These are phyloP conservation scores for Carterocephalus palaemon DNA, from an alignment of 2,888 invertebrate genomes.

Conservation along the genomic window DNA sequence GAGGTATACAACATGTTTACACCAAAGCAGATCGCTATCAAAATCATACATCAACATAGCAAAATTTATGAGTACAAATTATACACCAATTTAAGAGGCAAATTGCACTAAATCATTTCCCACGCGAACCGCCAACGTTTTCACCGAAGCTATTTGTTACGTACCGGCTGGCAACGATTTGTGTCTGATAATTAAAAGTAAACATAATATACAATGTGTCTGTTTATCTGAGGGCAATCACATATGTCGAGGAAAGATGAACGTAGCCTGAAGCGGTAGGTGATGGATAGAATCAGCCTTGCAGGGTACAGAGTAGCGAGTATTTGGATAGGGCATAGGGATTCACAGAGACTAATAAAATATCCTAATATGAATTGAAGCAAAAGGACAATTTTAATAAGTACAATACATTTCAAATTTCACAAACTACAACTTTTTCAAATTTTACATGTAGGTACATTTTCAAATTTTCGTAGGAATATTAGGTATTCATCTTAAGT, in stretches of 20 bases:
- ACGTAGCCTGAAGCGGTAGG: conserved; percentile 55
- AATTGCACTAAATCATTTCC: conserved; percentile 53
- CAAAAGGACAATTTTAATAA: no score
- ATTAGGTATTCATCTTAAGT: no score
- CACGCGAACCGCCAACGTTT: conserved; percentile 48
- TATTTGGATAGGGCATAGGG: no score
- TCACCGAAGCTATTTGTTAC: conserved; percentile 29
- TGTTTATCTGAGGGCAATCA: conserved; percentile 50
- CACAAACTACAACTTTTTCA: no score
- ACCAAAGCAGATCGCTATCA: conserved; percentile 3
- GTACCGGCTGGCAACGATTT: conserved; percentile 37
- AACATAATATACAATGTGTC: conserved; percentile 54
- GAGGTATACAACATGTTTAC: no score
- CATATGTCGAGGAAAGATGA: conserved; percentile 61
- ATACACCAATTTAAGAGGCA: conserved; percentile 24
- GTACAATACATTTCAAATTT: no score
- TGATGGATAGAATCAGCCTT: conserved; percentile 63
- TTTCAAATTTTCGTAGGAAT: no score
- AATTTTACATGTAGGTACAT: no score
- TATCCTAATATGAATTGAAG: no score
- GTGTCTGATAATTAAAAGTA: conserved; percentile 70
- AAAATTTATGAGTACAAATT: conserved; percentile 22
- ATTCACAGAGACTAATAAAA: no score
- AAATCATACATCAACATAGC: conserved; percentile 15
- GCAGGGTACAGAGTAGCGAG: conserved; percentile 39